Base-by-base conservation (phyloP, 2,888 invertebrate genomes). In the Parnassius orleans region DNA sequence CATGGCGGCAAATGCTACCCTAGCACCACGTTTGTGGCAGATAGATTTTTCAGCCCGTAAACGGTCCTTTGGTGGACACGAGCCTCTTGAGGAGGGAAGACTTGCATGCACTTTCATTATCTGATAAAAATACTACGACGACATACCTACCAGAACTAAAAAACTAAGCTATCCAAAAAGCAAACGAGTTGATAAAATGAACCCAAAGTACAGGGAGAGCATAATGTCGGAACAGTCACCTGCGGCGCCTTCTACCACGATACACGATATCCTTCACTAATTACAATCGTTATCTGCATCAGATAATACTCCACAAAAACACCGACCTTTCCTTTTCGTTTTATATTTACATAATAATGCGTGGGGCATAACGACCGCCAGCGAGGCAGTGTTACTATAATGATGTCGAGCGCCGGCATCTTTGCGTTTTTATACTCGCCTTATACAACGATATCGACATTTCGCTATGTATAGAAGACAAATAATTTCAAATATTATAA, bases 331-430 rank as follows among this genome's bases (percentile, higher is more conserved):
- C 86, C 81, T 81, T 87, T 86, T 84, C 84, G 81, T 84, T 84
- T 78, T 79, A 77, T 79, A 90, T 90, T 89, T 86, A 87, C 87
- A 90, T 90, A 88, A 89, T 87, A 87, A 87, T 83, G 86, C 86
- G 86, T 82, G 84, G 86, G 84, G 86, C 84, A 81, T 82, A 80
- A 86, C 82, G 84, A 84, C 82, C 81, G 86, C 78, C 81, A 76
- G 66, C 67, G 65, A 58, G 67, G 65, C 60, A 24, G 57, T 77
- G 81, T 82, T 83, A 81, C 79, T 81, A 77, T 86, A 86, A 87
- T 84, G 82, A 84, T 78, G 73, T 69, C 76, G 68, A 74, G 77
- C 74, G 73, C 73, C 74, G 72, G 75, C 74, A 77, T 77, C 78
- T 80, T 75, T 69, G 65, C 69, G 71, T 78, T 80, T 81, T 80